Evolutionary conservation across 1,140 invertebrate species (phyloP).

Genomic region (Chironomus striatipennis): DNA sequence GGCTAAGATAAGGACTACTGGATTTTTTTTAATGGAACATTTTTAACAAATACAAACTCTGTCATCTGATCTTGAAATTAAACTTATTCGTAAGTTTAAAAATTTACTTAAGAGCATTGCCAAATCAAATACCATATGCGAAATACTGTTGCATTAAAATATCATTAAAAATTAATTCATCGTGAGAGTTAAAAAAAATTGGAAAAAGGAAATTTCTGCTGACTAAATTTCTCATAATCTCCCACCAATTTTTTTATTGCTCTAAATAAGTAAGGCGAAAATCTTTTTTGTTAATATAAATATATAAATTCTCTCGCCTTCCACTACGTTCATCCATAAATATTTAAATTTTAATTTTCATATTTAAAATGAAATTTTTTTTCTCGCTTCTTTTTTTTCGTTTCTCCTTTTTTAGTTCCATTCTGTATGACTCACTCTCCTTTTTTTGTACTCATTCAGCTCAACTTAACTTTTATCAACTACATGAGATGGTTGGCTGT

Average conservation of each 20-base stretch:
- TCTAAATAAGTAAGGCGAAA: background rate
- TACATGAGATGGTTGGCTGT: too few relatives aligned
- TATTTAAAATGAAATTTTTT: slow-evolving; percentile 22
- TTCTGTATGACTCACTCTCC: too few relatives aligned
- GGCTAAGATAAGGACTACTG: too few relatives aligned
- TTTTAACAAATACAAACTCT: too few relatives aligned
- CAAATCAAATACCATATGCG: too few relatives aligned
- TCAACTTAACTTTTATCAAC: too few relatives aligned
- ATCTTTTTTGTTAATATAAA: slow-evolving; percentile 1
- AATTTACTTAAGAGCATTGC: too few relatives aligned
- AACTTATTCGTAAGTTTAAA: too few relatives aligned
- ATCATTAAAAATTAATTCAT: background rate
- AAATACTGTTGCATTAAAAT: background rate
- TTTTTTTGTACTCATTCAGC: too few relatives aligned
- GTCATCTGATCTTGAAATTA: too few relatives aligned
- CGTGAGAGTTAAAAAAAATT: too few relatives aligned
- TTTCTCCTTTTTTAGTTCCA: background rate
- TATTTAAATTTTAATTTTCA: slow-evolving; percentile 24
- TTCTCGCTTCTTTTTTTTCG: background rate
- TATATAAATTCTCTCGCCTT: slow-evolving; percentile 1
- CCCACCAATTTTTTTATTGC: background rate
- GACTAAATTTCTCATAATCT: background rate
- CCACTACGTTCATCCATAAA: slow-evolving; percentile 16
- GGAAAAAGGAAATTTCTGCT: background rate
- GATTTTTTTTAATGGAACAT: too few relatives aligned